phyloP scores from a whole-genome alignment of 2,888 invertebrate genomes.

The Zaprionus bogoriensis region DNA sequence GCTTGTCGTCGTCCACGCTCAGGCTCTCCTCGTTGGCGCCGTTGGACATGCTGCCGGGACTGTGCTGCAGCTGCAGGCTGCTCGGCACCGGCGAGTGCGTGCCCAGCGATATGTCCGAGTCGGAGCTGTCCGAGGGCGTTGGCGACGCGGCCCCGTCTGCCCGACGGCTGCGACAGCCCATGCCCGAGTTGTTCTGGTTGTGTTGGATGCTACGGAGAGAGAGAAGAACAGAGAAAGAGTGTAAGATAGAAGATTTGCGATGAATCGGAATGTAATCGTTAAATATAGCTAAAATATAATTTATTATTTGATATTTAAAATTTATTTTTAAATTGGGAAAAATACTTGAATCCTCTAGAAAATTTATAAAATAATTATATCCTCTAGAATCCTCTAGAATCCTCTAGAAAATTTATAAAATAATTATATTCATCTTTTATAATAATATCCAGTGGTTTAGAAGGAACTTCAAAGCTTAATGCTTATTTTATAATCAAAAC shows the following conservation, averaged over 20 bases:
- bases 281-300: background rate
- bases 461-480: no score
- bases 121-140: constrained; percentile 82
- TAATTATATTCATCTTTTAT: no score
- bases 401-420: no score
- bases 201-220: constrained; percentile 80
- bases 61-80: constrained; percentile 82
- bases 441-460: no score
- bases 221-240: background rate
- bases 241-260: background rate
- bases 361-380: no score
- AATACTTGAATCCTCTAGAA: no score
- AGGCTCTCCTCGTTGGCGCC: constrained; percentile 82
- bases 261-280: no score
- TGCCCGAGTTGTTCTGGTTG: constrained; percentile 81
- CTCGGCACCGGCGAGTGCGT: constrained; percentile 83
- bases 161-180: constrained; percentile 78
- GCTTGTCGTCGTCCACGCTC: constrained; percentile 82
- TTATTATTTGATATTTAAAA: background rate
- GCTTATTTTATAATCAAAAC: no score
- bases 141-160: constrained; percentile 81
- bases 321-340: no score
- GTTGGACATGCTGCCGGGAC: constrained; percentile 83
- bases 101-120: constrained; percentile 83
- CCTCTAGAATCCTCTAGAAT: no score